Evolutionary conservation across 2,888 invertebrate species (phyloP), one percentile per base, ranked within the genome.

Genomic region (Diogma glabrata): DNA sequence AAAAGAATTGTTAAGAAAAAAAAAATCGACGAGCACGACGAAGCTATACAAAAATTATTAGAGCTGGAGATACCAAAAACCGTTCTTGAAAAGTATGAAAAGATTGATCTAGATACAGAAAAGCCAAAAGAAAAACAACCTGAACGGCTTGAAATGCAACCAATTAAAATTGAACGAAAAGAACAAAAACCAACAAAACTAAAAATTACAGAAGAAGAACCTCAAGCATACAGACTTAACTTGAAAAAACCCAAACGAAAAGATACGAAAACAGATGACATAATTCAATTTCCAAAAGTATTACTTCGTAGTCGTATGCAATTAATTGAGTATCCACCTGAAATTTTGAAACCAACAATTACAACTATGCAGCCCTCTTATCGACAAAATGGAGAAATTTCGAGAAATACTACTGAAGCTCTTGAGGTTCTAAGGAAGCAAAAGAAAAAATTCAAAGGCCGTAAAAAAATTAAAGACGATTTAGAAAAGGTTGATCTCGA

Each of bases 321-420:
- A 38, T 75, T 75, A 58, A 65, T 69, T 47, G 79, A 81, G 54
- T 85, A 79, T 73, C 79, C 84, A 12, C 78, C 84, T 4, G 63
- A 58, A 33, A 52, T 61, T 50, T 61, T 60, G 24, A 67, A 64
- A 52, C 61, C 59, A 28, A 64, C 62, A 53, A 62, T 61, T n/a
- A n/a, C n/a, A n/a, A n/a, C n/a, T n/a, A n/a, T n/a, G n/a, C 67
- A 74, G 53, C 66, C 74, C 33, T 64, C 76, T 43, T 69, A 71
- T 52, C 77, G 77, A 1, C 76, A 78, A 60, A 76, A 74, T 60
- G 85, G 84, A 22, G 77, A 82, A 56, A 64, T 87, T 33, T 85
- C 86, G 0, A 75, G 84, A 60, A 83, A 81, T 63, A 72, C 80
- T 8, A 77, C 82, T 67, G 86, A 86, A 64, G 84, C 84, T 8